Percentiles rank a stretch among this genome's conserved stretches.
Evolutionary conservation across 2,113 vertebrate species (phyloP).

Genomic region (Tragelaphus strepsiceros): DNA sequence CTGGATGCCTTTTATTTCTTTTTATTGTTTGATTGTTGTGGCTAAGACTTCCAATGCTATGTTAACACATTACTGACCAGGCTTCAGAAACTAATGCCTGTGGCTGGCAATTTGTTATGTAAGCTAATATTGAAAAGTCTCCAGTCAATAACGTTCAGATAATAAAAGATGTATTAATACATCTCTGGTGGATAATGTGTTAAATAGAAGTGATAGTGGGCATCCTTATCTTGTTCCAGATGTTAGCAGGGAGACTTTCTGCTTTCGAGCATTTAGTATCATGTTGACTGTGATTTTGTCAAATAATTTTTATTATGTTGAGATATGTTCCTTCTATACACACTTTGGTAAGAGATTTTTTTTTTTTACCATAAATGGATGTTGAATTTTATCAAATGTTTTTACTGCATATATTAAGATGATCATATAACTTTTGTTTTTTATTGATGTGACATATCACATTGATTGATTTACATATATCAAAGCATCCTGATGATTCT

Average conservation of each 20-base stretch:
- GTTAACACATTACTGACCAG: not conserved
- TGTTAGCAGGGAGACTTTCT: not conserved
- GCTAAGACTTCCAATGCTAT: not conserved
- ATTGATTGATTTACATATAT: not conserved
- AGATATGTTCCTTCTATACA: not conserved
- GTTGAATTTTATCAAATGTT: not conserved
- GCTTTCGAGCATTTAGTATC: not conserved
- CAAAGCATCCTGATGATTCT: not conserved
- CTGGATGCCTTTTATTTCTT: not conserved
- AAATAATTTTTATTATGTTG: not conserved
- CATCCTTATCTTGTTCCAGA: not conserved
- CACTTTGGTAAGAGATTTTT: not conserved
- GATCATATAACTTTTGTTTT: not conserved
- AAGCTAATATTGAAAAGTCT: not conserved
- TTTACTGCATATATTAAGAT: not conserved
- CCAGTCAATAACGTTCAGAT: accelerated
- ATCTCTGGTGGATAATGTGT: not conserved
- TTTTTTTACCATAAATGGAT: not conserved
- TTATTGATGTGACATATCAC: not conserved
- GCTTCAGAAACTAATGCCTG: not conserved
- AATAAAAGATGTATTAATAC: not conserved
- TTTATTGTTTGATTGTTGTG: not conserved
- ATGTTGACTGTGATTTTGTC: not conserved
- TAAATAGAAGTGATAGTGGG: not conserved
- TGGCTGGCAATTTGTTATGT: not conserved